Base-by-base conservation (phyloP, 2,797 vertebrate species). In the Helostoma temminkii region DNA sequence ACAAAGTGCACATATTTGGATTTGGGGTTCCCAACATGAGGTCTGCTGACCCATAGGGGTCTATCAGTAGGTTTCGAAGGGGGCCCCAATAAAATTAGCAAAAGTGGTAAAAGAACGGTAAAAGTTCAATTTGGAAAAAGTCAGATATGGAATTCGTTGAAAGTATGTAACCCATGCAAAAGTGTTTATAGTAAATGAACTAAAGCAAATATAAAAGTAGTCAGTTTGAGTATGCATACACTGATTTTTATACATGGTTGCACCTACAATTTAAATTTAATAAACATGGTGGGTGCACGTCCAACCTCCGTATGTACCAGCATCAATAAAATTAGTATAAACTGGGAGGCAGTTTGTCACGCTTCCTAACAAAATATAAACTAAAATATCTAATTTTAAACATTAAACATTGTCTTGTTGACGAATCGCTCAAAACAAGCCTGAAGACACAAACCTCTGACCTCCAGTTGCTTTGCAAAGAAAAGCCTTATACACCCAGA, bases 1-100 rank as follows among this genome's bases (percentile, higher is more conserved):
- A 71, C n/a, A 62, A 81, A 81, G 80, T 75, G 67, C 70, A 73
- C 74, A 72, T 62, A 56, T 76, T 78, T 69, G 55, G 41, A 66
- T 56, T 42, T 14, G 32, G 50, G 67, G 36, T 66, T 85, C 53
- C 66, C 76, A 82, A 66, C n/a, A 42, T 79, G 4, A 74, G 70
- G 77, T 26, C 24, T 5, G 12, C 57, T 69, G 71, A 73, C 74
- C 36, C 8, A 14, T 9, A 6, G 66, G 50, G 62, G 66, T 71
- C 48, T 34, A 62, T 2, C 2, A 0, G 45, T 69, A 26, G 59
- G 49, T 36, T 64, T 54, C 62, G 42, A 18, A 21, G 28, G 48
- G 68, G 48, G 5, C 36, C 22, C 7, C 3, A 41, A 18, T 1
- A 12, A 43, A 79, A 65, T 46, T 34, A 71, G 63, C n/a, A 54